Conservation (phyloP, 2,888 invertebrate species). For the Erebia aethiops region DNA sequence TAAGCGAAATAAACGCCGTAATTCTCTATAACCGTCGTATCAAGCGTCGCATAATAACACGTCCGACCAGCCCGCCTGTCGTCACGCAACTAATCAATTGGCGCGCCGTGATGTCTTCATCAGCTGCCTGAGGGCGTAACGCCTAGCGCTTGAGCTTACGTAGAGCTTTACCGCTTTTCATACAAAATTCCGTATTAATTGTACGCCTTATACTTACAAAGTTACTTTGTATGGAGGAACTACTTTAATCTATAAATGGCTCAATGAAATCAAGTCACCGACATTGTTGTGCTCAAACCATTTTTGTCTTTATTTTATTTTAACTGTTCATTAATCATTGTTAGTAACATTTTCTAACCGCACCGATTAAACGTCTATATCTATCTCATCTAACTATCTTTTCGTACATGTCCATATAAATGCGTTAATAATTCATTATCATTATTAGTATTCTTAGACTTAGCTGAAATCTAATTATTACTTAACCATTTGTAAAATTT, state of each 20-base stretch:
- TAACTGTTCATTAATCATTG: no score
- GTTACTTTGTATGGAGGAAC: constrained; percentile 5
- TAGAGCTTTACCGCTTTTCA: constrained; percentile 35
- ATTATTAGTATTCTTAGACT: no score
- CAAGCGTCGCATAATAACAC: constrained; percentile 79
- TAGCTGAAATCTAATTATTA: no score
- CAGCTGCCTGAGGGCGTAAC: constrained; percentile 77
- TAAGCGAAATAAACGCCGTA: neutral
- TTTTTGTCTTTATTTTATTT: no score
- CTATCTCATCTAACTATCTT: no score
- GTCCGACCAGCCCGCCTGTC: constrained; percentile 62
- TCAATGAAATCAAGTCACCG: constrained; percentile 5
- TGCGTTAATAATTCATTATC: no score
- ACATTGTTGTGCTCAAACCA: neutral
- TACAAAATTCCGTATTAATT: constrained; percentile 31
- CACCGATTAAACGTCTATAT: no score
- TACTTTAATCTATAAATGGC: constrained; percentile 9
- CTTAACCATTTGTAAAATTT: no score
- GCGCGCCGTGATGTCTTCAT: constrained; percentile 80
- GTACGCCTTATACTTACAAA: neutral
- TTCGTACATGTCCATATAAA: no score
- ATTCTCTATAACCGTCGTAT: constrained; percentile 33
- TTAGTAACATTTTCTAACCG: no score
- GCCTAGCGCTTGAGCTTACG: constrained; percentile 61
- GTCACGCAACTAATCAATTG: constrained; percentile 82